A percentile compares a stretch with the other conserved stretches of the same genome.
Evolutionary conservation across 2,888 invertebrate genomes (phyloP).

Genomic region (Rotaria sp.): DNA sequence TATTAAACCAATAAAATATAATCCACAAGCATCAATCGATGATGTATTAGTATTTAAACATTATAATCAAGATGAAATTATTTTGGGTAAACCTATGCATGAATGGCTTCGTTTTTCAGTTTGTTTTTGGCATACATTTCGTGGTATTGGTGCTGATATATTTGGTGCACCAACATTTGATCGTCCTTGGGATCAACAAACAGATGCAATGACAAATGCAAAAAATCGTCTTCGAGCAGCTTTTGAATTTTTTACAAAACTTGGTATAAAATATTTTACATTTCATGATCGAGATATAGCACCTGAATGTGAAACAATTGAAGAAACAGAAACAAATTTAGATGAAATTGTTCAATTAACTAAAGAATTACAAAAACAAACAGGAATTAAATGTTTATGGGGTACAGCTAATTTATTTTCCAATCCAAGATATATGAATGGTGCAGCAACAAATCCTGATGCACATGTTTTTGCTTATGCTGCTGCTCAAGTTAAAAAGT

Average conservation of each 20-base stretch:
- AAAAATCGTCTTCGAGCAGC: constrained; percentile 62
- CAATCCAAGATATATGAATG: constrained; percentile 61
- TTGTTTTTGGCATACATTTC: constrained; percentile 60
- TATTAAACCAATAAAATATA: constrained; percentile 61
- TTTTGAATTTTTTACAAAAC: constrained; percentile 63
- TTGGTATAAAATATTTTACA: constrained; percentile 64
- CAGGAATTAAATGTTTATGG: constrained; percentile 63
- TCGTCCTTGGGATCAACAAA: constrained; percentile 62
- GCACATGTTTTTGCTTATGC: constrained; percentile 62
- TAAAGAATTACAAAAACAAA: constrained; percentile 60
- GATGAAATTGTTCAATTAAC: constrained; percentile 62
- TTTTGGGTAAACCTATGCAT: constrained; percentile 62
- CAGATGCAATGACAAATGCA: constrained; percentile 60
- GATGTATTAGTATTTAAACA: constrained; percentile 61
- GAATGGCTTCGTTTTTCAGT: constrained; percentile 65
- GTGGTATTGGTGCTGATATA: constrained; percentile 57
- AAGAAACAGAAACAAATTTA: constrained; percentile 60
- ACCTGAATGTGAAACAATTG: constrained; percentile 60
- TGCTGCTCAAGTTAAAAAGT: constrained; percentile 57
- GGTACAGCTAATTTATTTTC: constrained; percentile 64
- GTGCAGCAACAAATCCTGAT: constrained; percentile 63
- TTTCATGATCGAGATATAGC: constrained; percentile 64
- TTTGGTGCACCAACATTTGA: constrained; percentile 56
- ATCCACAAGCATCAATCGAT: constrained; percentile 58
- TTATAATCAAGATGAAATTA: constrained; percentile 61